A percentile compares a stretch with the other conserved stretches of the same genome.
Evolutionary conservation across 2,888 invertebrate genomes (phyloP).

Genomic region (Iselma pallidipennis): DNA sequence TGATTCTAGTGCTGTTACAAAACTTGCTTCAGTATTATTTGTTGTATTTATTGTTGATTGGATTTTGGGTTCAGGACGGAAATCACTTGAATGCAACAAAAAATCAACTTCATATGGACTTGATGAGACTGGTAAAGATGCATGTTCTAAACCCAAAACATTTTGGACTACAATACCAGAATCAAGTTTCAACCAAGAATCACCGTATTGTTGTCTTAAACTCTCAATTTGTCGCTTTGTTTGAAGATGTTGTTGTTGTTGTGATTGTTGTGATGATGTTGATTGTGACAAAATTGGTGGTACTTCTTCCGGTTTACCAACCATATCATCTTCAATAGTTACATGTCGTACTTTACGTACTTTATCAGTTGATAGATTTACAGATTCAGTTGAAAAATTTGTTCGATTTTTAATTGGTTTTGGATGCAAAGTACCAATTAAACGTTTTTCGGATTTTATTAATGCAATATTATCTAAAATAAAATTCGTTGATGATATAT

Average conservation of each 20-base stretch:
- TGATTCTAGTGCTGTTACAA: constrained; percentile 6
- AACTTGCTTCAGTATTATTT: constrained; percentile 5
- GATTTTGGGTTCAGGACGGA: neutral
- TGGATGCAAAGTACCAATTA: constrained; percentile 55
- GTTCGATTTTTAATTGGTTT: constrained; percentile 18
- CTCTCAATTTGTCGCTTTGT: constrained; percentile 64
- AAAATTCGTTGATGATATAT: constrained; percentile 59
- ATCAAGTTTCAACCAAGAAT: constrained; percentile 61
- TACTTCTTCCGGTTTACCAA: constrained; percentile 50
- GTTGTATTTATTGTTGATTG: too few relatives aligned
- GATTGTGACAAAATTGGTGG: constrained; percentile 35
- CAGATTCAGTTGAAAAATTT: constrained; percentile 7
- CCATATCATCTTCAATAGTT: constrained; percentile 53
- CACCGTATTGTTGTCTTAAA: constrained; percentile 62
- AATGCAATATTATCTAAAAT: constrained; percentile 60
- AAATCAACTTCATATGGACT: constrained; percentile 38
- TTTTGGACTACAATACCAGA: constrained; percentile 58
- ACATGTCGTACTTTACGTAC: constrained; percentile 53
- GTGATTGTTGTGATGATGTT: constrained; percentile 28
- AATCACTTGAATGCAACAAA: constrained; percentile 28
- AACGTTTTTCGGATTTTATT: constrained; percentile 59
- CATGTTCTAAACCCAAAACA: constrained; percentile 59
- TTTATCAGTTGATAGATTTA: constrained; percentile 30
- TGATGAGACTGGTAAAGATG: constrained; percentile 33
- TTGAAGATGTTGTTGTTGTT: constrained; percentile 57